Conservation (phyloP, 2,797 vertebrate species). For the Vespertilio murinus region DNA sequence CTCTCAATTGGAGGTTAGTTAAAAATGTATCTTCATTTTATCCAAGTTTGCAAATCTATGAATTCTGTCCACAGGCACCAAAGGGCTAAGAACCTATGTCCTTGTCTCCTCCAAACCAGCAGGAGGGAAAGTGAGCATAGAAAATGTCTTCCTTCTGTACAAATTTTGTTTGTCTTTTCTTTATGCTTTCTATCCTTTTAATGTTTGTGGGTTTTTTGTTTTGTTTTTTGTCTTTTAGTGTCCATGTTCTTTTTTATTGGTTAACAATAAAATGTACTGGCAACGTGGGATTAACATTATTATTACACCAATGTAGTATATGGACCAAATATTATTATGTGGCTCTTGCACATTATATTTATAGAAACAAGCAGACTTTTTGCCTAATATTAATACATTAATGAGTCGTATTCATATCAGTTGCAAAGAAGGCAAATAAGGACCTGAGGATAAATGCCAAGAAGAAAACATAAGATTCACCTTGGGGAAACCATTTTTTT, state of each 20-base stretch:
- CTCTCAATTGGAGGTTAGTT: background rate
- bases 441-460: background rate
- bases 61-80: background rate
- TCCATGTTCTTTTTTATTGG: background rate
- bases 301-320: background rate
- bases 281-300: background rate
- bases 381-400: background rate
- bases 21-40: background rate
- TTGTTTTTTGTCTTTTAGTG: background rate
- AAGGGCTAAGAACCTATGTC: background rate
- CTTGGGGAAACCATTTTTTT: background rate
- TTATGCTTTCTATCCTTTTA: background rate
- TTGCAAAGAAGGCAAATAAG: background rate
- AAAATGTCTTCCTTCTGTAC: fast-evolving
- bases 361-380: background rate
- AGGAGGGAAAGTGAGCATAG: background rate
- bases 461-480: background rate
- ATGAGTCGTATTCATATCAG: background rate
- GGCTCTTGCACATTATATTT: background rate
- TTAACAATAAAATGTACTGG: background rate
- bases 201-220: too few relatives aligned
- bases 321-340: background rate
- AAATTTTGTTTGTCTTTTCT: background rate
- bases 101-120: background rate
- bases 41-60: background rate